Evolutionary conservation across 2,888 invertebrate species (phyloP), one percentile per base, ranked within the genome.

Genomic region (Euplagia quadripunctaria): DNA sequence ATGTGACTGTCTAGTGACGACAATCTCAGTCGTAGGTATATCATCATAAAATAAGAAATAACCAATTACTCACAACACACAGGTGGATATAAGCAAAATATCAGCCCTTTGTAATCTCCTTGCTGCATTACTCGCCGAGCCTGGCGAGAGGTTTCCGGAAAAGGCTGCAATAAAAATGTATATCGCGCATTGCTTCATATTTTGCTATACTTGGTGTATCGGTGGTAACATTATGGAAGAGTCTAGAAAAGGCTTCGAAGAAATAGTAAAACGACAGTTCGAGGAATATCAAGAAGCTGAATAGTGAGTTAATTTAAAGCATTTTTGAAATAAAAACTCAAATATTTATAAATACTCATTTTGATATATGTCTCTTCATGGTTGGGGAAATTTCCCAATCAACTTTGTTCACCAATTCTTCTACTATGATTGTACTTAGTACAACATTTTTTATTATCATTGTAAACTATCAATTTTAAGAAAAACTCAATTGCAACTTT

Each of bases 71-170:
- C 58, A 49, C 71, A 68, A 67, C 71, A 14, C 16, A 52, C 55
- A 98, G 98, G 98, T 98, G 49, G 98, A 98, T 73, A 97, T 98
- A 70, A 97, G 98, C 82, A 99, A 99, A 93, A 97, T 97, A 0
- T 95, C 96, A 4, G 97, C 98, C 86, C 92, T 98, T 69, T 98
- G 98, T 85, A 96, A 96, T 69, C 93, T 99, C 3, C 89, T 98
- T 81, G 97, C 97, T 71, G 97, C 98, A 2, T 93, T 98, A 74
- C 90, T 98, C 8, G 93, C 96, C 43, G 97, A 97, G 78, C 97
- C 97, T 0, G 97, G 97, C 0, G 96, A 96, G 0, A 93, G 97
- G 9, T 96, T 97, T 82, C 91, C 95, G 0, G 97, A 97, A 75
- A 97, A 97, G 79, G 96, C 96, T 12, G 96, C 96, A 74, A 92